These are phyloP conservation scores for Drosophila tristis DNA, from an alignment of 1,140 invertebrate species.

Conservation along the genomic window DNA sequence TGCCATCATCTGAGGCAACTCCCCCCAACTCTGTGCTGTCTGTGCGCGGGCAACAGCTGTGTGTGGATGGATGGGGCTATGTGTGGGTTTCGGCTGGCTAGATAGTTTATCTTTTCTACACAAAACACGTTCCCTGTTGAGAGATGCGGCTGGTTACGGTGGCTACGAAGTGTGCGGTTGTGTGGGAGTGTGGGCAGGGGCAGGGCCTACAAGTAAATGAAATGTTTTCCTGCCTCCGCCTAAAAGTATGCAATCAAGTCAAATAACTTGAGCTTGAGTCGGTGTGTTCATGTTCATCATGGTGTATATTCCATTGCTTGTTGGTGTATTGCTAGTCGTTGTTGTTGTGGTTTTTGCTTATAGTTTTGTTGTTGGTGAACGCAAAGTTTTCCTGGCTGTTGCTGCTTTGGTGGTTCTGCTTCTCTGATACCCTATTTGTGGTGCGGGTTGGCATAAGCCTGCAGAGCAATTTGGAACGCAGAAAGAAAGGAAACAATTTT, in stretches of 20 bases:
- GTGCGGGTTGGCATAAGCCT: too few species aligned
- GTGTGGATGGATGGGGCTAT: constrained; percentile 18
- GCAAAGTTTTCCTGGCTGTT: too few species aligned
- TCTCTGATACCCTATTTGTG: constrained; percentile 4
- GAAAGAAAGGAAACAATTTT: too few species aligned
- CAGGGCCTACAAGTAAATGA: constrained; percentile 36
- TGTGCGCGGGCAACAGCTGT: background rate
- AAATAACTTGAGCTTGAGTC: constrained; percentile 51
- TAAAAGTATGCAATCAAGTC: constrained; percentile 79
- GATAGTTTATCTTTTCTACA: constrained; percentile 48
- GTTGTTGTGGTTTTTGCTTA: constrained; percentile 8
- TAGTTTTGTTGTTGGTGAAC: constrained; percentile 11
- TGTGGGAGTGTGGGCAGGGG: background rate
- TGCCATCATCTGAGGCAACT: constrained; percentile 30
- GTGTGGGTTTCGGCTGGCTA: constrained; percentile 8
- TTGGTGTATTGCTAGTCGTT: constrained; percentile 6
- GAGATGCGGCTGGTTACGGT: constrained; percentile 30
- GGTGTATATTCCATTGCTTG: background rate
- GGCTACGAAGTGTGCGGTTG: background rate
- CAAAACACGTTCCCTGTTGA: constrained; percentile 54
- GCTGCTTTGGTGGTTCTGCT: background rate
- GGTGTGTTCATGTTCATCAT: background rate
- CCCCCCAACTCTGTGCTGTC: background rate
- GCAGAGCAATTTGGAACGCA: too few species aligned
- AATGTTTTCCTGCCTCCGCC: constrained; percentile 55